Conservation (phyloP, 2,113 vertebrate species). For the Carassius carassius region DNA sequence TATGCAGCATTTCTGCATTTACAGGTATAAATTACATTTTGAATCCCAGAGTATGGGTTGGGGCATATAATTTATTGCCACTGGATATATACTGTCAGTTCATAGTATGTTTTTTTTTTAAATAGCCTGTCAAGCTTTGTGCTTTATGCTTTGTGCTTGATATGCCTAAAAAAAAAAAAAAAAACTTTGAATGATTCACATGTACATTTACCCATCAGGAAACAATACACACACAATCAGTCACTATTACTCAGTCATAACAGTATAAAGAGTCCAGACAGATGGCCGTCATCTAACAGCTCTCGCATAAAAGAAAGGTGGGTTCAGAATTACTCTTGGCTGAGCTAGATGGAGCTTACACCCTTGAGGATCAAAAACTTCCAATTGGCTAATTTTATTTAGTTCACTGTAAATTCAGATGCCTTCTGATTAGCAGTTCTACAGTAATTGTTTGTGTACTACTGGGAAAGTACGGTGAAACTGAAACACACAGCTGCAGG, state of each 20-base stretch:
- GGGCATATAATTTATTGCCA: too few species aligned
- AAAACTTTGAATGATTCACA: neutral
- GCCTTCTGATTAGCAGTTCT: neutral
- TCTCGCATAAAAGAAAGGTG: neutral
- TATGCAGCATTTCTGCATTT: neutral
- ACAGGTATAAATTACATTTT: neutral
- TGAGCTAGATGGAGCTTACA: neutral
- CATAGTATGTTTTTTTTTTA: neutral
- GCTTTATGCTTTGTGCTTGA: neutral
- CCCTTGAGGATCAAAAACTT: neutral
- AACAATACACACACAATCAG: neutral
- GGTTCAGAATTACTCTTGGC: neutral
- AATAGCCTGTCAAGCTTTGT: neutral
- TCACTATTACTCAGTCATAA: neutral
- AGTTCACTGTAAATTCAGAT: neutral
- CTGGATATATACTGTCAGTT: neutral
- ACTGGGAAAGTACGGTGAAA: neutral
- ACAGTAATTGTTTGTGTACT: too few species aligned
- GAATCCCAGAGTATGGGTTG: neutral
- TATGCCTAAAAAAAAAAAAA: neutral
- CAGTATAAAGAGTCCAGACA: neutral
- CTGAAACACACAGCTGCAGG: neutral
- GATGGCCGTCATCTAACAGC: neutral
- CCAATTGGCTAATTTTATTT: neutral
- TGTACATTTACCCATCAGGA: neutral